Evolutionary conservation across 2,113 vertebrate genomes (phyloP), one percentile per base, ranked within the genome.

Genomic region (Scophthalmus maximus): DNA sequence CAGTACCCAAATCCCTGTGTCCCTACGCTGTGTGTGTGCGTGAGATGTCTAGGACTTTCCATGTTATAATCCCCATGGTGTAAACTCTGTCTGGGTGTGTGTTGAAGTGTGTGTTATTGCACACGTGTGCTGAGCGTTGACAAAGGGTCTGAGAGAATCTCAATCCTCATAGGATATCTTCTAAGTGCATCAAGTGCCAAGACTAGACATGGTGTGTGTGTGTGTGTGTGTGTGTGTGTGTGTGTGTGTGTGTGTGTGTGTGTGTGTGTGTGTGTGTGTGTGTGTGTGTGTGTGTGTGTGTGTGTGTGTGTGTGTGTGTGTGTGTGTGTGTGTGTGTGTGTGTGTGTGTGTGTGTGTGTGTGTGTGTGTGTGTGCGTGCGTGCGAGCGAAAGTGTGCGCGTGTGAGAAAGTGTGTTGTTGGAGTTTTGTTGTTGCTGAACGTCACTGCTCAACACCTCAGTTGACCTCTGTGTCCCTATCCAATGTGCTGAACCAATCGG

Each of bases 41-140:
- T 34, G 20, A 79, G 27, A 58, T 61, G 51, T 40, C 32, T 59
- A 8, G 50, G 50, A 77, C 71, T 81, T 82, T 78, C 44, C 66
- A 77, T 84, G 75, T 82, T 76, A 47, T 86, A 84, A 87, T 87
- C 81, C 84, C 55, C 62, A 65, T 47, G 52, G 80, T 76, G 75
- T 83, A 51, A 84, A 72, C 29, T 68, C 3, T 74, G 64, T 32
- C 64, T 44, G 25, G 58, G 30, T 34, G 40, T 26, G 53, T 8
- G 27, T 10, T 34, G 22, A 14, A 67, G 30, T 60, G 64, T 73
- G 80, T 62, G 72, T 50, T 42, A n/a, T 4, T 42, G 40, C 15
- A 42, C 40, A 42, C 4, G 25, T 66, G 46, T 32, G 34, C 26
- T 17, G 36, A 15, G 15, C 15, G 9, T 36, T 36, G 34, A 42